phyloP scores from a whole-genome alignment of 2,797 vertebrate species.

The Chromis chromis region DNA sequence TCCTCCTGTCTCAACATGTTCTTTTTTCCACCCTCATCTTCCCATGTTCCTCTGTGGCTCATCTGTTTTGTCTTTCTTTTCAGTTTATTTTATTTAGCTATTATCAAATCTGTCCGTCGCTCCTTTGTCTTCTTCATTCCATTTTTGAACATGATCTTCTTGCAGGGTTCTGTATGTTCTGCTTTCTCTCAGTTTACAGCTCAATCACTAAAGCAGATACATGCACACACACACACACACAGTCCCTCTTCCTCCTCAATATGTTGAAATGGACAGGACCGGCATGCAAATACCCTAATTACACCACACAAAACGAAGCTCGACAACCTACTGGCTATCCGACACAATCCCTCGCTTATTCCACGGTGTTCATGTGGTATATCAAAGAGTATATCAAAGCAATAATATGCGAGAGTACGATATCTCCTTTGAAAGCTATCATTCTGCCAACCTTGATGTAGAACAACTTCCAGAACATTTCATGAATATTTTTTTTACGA shows the following conservation, averaged over 20 bases:
- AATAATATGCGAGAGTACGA: neutral
- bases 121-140: slow-evolving; percentile 7
- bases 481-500: neutral
- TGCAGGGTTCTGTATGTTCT: neutral
- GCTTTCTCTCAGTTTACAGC: neutral
- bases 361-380: slow-evolving; percentile 7
- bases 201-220: neutral
- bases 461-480: neutral
- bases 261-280: slow-evolving; percentile 43
- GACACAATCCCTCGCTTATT: slow-evolving; percentile 30
- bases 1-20: slow-evolving; percentile 40
- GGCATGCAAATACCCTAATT: slow-evolving; percentile 44
- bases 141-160: neutral
- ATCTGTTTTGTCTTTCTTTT: slow-evolving; percentile 9
- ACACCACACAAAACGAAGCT: slow-evolving; percentile 50
- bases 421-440: neutral
- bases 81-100: slow-evolving; percentile 7
- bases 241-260: slow-evolving; percentile 12
- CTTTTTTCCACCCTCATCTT: slow-evolving; percentile 7
- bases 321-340: slow-evolving; percentile 41
- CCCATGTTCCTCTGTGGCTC: slow-evolving; percentile 14
- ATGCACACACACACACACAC: neutral
- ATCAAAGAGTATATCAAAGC: slow-evolving; percentile 16
- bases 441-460: neutral
- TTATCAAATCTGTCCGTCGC: slow-evolving; percentile 10